phyloP scores from a whole-genome alignment of 2,113 vertebrate genomes.

The Periophthalmodon schlosseri region DNA sequence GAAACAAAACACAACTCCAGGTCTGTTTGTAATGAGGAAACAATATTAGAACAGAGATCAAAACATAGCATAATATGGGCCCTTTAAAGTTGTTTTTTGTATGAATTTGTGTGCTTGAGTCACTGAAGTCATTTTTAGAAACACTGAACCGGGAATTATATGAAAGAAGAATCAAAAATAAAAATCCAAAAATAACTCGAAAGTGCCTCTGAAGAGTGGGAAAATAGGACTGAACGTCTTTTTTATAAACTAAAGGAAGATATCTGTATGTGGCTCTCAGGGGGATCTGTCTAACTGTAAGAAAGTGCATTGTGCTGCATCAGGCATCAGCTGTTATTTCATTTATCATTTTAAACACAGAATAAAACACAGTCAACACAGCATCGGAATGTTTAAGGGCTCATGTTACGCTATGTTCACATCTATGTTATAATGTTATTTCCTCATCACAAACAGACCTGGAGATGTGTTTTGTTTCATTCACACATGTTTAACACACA shows the following conservation, averaged over 20 bases:
- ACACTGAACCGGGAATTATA: conserved; percentile 9
- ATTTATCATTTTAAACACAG: conserved; percentile 1
- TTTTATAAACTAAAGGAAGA: conserved; percentile 49
- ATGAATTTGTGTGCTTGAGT: not conserved
- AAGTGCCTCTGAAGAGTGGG: conserved; percentile 20
- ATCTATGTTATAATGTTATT: too few species aligned
- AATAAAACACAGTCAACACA: not conserved
- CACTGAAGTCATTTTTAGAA: conserved; percentile 15
- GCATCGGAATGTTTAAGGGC: too few species aligned
- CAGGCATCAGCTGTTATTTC: conserved; percentile 7
- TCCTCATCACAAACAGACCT: too few species aligned
- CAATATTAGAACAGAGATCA: too few species aligned
- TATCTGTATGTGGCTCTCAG: conserved; percentile 27
- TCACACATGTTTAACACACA: too few species aligned
- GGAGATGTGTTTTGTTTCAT: too few species aligned
- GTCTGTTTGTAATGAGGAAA: too few species aligned
- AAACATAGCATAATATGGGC: too few species aligned
- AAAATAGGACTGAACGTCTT: conserved; percentile 17
- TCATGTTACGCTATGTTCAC: too few species aligned
- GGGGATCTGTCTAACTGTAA: conserved; percentile 40
- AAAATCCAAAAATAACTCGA: conserved; percentile 51
- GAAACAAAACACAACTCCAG: too few species aligned
- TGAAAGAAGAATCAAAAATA: conserved; percentile 20
- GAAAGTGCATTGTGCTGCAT: conserved; percentile 16
- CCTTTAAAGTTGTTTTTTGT: not conserved